Evolutionary conservation across 2,113 vertebrate species (phyloP), one percentile per base, ranked within the genome.

Genomic region (Eudorcas thomsonii): DNA sequence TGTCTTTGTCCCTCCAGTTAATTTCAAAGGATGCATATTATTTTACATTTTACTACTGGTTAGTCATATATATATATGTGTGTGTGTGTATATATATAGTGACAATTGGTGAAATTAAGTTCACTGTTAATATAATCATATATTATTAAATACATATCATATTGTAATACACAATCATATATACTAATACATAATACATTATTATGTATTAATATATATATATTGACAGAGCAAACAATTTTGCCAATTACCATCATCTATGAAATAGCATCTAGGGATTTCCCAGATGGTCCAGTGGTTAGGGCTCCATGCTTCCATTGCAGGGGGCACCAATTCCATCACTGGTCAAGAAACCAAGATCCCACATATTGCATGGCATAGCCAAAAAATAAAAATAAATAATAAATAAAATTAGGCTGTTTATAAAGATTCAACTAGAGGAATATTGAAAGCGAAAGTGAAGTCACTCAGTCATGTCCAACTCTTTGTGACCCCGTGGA

Each of bases 301-400:
- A 80, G 43, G 45, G 15, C 15, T 6, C 77, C 16, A 30, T 33
- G 77, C 45, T 50, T 50, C 45, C 26, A 17, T 2, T 50, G 77
- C 77, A 80, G 28, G 28, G 26, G 77, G 15, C 45, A 50, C 26
- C 8, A 28, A 45, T 30, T 50, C 77, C 26, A 19, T 48, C 77
- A 48, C 45, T 50, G 28, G 28, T 50, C 15, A 30, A 45, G 77
- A 48, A 33, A 11, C 45, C 28, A 80, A 50, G 77, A 80, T 80
- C 8, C 26, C 26, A 6, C 28, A 48, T 19, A 30, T 43, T 80
- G 28, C 2, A 0, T 48, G 9, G 28, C 0, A 0, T 50, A 48
- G 77, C 77, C 28, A 80, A 80, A 80, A 48, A 30, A 48, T 48
- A 30, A 45, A 78, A 71, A 39, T 12, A 71, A 71, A 71, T 71